Percentiles rank a stretch among this genome's conserved stretches.
Evolutionary conservation across 2,888 invertebrate species (phyloP).

Genomic region (Patella caerulea): DNA sequence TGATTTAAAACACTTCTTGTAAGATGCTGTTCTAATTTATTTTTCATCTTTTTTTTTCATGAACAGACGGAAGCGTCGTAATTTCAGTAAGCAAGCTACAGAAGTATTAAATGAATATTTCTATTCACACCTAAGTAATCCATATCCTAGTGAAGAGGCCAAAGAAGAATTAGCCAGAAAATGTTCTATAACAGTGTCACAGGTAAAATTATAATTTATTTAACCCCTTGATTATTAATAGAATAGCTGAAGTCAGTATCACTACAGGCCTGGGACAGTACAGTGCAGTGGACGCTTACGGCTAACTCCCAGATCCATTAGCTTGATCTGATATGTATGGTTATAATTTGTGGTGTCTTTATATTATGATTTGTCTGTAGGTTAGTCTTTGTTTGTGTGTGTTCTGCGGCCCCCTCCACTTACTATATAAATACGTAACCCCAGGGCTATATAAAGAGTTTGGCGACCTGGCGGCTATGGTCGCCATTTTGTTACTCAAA

Average conservation of each 20-base stretch:
- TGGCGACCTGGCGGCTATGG: background rate
- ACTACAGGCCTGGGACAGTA: too few species aligned
- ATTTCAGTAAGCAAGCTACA: conserved; percentile 99
- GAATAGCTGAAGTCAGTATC: too few species aligned
- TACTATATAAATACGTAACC: conserved; percentile 10
- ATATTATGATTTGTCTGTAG: too few species aligned
- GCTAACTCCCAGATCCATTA: too few species aligned
- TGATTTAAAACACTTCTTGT: too few species aligned
- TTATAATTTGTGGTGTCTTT: too few species aligned
- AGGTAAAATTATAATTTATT: conserved; percentile 76
- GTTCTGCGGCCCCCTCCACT: background rate
- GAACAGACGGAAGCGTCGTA: conserved; percentile 85
- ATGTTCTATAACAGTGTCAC: conserved; percentile 97
- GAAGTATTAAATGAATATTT: conserved; percentile 99
- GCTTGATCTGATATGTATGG: too few species aligned
- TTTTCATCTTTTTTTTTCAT: too few species aligned
- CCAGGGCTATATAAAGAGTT: background rate
- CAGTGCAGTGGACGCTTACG: too few species aligned
- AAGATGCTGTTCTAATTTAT: too few species aligned
- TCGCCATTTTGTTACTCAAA: too few species aligned
- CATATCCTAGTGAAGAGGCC: conserved; percentile 99
- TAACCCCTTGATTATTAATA: background rate
- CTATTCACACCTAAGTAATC: conserved; percentile 99
- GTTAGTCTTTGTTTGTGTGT: background rate
- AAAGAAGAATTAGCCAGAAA: conserved; percentile 99